Conservation (phyloP, 2,113 vertebrate genomes). For the Cynopterus brachyotis region DNA sequence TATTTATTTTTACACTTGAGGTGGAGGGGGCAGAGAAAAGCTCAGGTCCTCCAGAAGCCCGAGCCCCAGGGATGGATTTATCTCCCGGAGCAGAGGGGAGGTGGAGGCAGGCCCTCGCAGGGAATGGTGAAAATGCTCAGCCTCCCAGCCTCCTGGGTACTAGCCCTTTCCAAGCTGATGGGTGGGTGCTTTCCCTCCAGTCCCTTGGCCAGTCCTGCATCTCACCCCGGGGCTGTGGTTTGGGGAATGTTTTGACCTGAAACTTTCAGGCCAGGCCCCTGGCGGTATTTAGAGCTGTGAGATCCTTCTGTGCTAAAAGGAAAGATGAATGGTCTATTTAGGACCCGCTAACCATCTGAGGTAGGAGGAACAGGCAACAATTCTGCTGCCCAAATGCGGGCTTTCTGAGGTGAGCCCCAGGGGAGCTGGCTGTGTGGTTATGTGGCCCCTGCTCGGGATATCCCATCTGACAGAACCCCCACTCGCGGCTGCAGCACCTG, state of each 20-base stretch:
- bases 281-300: constrained; percentile 33
- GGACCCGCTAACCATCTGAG: not conserved
- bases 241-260: constrained; percentile 55
- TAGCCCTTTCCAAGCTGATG: not conserved
- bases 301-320: constrained; percentile 24
- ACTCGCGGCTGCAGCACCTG: not conserved
- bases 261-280: not conserved
- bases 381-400: not conserved
- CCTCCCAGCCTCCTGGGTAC: not conserved
- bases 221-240: constrained; percentile 35
- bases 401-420: not conserved
- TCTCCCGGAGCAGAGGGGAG: not conserved
- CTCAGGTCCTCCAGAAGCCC: not conserved
- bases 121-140: not conserved
- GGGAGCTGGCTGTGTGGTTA: not conserved
- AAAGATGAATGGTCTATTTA: constrained; percentile 44
- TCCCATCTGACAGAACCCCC: not conserved
- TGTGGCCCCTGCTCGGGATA: accelerated
- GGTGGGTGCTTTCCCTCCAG: not conserved
- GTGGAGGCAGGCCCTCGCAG: not conserved
- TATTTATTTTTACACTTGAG: too few relatives aligned
- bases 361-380: not conserved
- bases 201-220: not conserved
- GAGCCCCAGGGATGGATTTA: accelerated
- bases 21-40: not conserved